Percentiles rank a stretch among this genome's conserved stretches.
phyloP scores from a whole-genome alignment of 2,888 invertebrate species.

The Yponomeuta cagnagella region DNA sequence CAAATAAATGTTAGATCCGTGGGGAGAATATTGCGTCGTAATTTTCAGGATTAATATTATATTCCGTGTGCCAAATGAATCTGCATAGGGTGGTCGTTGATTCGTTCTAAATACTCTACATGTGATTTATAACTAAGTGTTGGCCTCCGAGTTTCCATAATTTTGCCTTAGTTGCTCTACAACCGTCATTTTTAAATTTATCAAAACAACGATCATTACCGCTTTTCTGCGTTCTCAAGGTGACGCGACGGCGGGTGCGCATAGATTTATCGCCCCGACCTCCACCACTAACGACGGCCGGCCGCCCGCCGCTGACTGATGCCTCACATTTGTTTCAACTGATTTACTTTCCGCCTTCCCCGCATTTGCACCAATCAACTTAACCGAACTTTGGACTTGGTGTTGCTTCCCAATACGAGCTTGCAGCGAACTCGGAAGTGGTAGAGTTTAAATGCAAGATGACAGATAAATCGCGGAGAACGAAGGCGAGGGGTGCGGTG shows the following conservation, averaged over 20 bases:
- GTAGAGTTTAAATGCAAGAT: conserved; percentile 6
- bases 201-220: conserved; percentile 11
- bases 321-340: conserved; percentile 69
- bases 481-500: conserved; percentile 18
- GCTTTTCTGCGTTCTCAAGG: conserved; percentile 57
- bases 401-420: conserved; percentile 9
- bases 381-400: conserved; percentile 35
- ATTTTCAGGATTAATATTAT: conserved; percentile 51
- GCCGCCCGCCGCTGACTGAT: conserved; percentile 54
- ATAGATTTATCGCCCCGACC: conserved; percentile 63
- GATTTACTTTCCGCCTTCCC: conserved; percentile 61
- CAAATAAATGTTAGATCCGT: conserved; percentile 43
- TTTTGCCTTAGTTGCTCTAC: too few species aligned
- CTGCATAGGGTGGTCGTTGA: conserved; percentile 25
- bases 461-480: conserved; percentile 12
- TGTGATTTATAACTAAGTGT: not conserved
- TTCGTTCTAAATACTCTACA: not conserved
- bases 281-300: conserved; percentile 67
- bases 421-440: conserved; percentile 1
- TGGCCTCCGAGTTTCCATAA: too few species aligned
- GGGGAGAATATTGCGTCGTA: conserved; percentile 45
- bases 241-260: conserved; percentile 31
- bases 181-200: not conserved
- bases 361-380: conserved; percentile 44
- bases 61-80: conserved; percentile 46